These are phyloP conservation scores for Tiliacea citrago DNA, from an alignment of 2,888 invertebrate genomes.

Conservation along the genomic window DNA sequence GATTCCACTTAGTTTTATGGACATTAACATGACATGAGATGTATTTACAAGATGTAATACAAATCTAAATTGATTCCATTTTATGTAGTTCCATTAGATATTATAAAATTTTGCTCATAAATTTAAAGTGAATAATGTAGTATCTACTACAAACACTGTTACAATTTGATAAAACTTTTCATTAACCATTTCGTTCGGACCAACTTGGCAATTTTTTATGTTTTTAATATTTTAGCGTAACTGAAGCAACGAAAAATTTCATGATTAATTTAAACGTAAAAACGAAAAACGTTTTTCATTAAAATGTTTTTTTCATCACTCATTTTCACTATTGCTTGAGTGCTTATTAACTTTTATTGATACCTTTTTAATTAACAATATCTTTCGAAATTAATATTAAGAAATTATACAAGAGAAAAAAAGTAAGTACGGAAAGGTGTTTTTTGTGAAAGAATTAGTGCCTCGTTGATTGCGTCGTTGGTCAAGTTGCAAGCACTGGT, in stretches of 20 bases:
- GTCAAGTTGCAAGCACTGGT: background rate
- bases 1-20: conserved; percentile 12
- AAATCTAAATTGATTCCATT: conserved; percentile 18
- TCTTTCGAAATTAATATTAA: no score
- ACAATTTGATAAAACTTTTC: background rate
- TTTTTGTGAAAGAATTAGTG: background rate
- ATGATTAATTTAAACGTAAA: conserved; percentile 2
- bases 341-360: background rate
- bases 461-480: background rate
- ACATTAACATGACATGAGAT: conserved; percentile 8
- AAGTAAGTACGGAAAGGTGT: background rate
- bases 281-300: no score
- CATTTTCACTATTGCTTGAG: background rate
- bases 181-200: background rate
- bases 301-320: background rate
- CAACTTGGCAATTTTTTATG: background rate
- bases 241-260: background rate
- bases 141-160: background rate
- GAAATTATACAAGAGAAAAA: background rate
- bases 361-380: background rate
- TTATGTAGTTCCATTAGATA: background rate
- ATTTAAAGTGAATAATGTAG: conserved; percentile 21
- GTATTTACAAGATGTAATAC: conserved; percentile 9
- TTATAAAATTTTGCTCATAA: conserved; percentile 13
- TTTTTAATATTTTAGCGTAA: conserved; percentile 1